phyloP scores from a whole-genome alignment of 2,797 vertebrate genomes.

The Hirundo rustica region DNA sequence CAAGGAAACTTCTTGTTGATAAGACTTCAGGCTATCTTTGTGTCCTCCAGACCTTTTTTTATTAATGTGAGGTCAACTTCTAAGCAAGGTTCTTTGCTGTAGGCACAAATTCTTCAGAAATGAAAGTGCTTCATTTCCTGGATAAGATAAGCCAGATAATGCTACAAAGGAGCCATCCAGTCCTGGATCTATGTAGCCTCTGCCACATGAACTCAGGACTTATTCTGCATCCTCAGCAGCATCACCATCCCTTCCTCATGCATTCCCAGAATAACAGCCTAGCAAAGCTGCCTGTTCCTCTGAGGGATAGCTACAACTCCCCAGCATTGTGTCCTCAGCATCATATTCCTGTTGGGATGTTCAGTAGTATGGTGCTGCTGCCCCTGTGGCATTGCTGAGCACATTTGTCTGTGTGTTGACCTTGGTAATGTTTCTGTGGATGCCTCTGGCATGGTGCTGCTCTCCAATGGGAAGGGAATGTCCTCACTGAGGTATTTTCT shows the following conservation, averaged over 20 bases:
- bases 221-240: not conserved
- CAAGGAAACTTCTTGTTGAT: not conserved
- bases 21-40: not conserved
- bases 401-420: accelerated
- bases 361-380: not conserved
- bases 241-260: not conserved
- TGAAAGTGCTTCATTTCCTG: not conserved
- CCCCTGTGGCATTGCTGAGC: not conserved
- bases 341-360: not conserved
- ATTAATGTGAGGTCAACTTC: not conserved
- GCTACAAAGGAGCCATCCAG: not conserved
- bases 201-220: not conserved
- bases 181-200: not conserved
- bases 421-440: not conserved
- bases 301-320: not conserved
- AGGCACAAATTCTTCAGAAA: not conserved
- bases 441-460: not conserved
- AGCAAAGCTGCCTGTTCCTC: not conserved
- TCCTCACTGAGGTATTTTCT: not conserved
- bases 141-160: not conserved
- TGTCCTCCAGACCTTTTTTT: not conserved
- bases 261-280: not conserved
- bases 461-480: accelerated
- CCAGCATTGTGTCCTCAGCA: not conserved
- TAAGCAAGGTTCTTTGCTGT: not conserved